Evolutionary conservation across 1,140 invertebrate species (phyloP).

Genomic region (Harlomillsia oculata): DNA sequence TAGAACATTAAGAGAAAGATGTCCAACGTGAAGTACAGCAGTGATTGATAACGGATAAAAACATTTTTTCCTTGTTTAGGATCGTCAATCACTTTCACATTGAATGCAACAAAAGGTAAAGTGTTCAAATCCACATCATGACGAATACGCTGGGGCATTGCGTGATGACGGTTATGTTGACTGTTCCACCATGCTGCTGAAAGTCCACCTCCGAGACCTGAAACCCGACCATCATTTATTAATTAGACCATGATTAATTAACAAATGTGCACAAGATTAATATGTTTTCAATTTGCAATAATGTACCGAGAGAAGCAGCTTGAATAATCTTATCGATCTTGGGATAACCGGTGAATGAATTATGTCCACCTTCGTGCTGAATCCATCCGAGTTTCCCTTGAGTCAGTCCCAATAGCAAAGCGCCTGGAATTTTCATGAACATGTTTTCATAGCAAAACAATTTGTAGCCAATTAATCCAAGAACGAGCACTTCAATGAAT

Average conservation of each 20-base stretch:
- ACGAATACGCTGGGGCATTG: constrained; percentile 32
- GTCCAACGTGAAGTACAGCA: constrained; percentile 27
- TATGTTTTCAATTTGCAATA: neutral
- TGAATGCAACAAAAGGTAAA: constrained; percentile 31
- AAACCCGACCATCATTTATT: no score
- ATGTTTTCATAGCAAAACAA: constrained; percentile 13
- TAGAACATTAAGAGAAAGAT: constrained; percentile 24
- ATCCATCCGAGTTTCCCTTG: constrained; percentile 24
- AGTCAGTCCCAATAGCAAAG: constrained; percentile 4
- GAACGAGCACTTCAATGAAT: constrained; percentile 10
- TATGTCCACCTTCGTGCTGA: constrained; percentile 25
- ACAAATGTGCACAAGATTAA: no score
- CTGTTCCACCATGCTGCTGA: constrained; percentile 24
- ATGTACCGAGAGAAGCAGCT: neutral
- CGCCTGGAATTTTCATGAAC: constrained; percentile 15
- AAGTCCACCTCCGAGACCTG: constrained; percentile 24
- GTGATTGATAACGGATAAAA: constrained; percentile 30
- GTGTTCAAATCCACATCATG: constrained; percentile 34
- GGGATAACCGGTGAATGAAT: constrained; percentile 23
- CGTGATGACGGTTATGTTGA: constrained; percentile 34
- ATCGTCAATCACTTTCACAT: constrained; percentile 27
- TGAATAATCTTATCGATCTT: constrained; percentile 18
- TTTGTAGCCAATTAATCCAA: constrained; percentile 6
- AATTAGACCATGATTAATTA: no score
- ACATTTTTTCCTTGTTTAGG: constrained; percentile 29